Evolutionary conservation across 2,888 invertebrate genomes (phyloP).

Genomic region (Hypsopygia costalis): DNA sequence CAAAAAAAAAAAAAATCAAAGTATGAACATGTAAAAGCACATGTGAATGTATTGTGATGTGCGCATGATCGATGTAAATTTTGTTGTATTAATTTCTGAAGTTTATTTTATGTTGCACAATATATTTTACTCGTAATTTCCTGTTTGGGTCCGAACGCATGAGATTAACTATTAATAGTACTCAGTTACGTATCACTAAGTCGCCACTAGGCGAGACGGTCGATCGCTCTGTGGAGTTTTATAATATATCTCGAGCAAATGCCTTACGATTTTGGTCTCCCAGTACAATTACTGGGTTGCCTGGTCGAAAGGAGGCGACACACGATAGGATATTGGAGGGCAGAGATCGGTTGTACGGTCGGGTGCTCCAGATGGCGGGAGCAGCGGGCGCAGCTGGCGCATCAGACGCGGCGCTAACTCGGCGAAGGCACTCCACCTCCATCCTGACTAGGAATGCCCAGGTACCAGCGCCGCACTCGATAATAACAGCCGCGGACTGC

Average conservation of each 20-base stretch:
- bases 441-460: conserved; percentile 83
- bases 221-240: conserved; percentile 8
- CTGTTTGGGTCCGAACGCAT: conserved; percentile 66
- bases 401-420: conserved; percentile 82
- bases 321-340: conserved; percentile 10
- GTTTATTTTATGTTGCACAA: conserved; percentile 39
- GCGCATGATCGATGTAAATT: conserved; percentile 25
- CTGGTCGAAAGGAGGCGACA: conserved; percentile 46
- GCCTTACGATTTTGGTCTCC: conserved; percentile 49
- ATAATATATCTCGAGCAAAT: conserved; percentile 25
- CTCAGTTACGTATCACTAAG: neutral
- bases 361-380: conserved; percentile 64
- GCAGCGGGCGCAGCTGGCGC: conserved; percentile 43
- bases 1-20: neutral
- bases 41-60: conserved; percentile 15
- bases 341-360: conserved; percentile 27
- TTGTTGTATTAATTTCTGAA: conserved; percentile 14
- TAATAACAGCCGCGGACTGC: conserved; percentile 9
- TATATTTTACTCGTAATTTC: conserved; percentile 51
- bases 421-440: conserved; percentile 88
- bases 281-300: conserved; percentile 46
- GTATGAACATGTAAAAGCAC: neutral
- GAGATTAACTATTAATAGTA: conserved; percentile 28
- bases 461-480: conserved; percentile 51
- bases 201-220: conserved; percentile 11